A percentile compares a stretch with the other conserved stretches of the same genome.
Evolutionary conservation across 1,140 invertebrate species (phyloP).

Genomic region (Chironomus tepperi): DNA sequence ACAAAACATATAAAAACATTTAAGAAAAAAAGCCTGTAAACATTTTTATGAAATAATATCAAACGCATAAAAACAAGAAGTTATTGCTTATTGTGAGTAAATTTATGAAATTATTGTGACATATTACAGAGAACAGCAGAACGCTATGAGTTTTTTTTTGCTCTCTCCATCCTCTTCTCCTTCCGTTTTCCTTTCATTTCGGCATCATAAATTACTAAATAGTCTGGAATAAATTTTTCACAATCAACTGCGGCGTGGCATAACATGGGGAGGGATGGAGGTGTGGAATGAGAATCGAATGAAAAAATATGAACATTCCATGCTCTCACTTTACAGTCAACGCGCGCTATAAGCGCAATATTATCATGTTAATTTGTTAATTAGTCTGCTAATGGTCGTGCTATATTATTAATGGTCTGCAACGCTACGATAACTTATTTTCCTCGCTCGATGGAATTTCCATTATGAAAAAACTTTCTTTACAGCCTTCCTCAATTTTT

Average conservation of each 20-base stretch:
- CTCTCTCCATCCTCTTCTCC: no score
- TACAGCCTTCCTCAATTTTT: no score
- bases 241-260: not conserved
- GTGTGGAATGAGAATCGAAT: no score
- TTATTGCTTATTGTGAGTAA: conserved; percentile 8
- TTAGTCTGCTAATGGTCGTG: conserved; percentile 19
- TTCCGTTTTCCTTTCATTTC: not conserved
- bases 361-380: conserved; percentile 20
- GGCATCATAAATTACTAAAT: not conserved
- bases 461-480: no score
- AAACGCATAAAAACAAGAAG: not conserved
- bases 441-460: not conserved
- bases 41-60: no score
- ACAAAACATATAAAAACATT: no score
- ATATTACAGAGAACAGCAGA: not conserved
- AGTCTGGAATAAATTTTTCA: not conserved
- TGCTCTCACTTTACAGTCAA: not conserved
- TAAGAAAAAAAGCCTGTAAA: no score
- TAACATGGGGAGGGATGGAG: no score
- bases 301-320: no score
- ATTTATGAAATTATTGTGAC: not conserved
- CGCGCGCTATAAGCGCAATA: not conserved
- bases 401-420: conserved; percentile 18
- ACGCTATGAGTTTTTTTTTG: not conserved
- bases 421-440: not conserved